These are phyloP conservation scores for Phasianus colchicus DNA, from an alignment of 2,113 vertebrate species.

Conservation along the genomic window DNA sequence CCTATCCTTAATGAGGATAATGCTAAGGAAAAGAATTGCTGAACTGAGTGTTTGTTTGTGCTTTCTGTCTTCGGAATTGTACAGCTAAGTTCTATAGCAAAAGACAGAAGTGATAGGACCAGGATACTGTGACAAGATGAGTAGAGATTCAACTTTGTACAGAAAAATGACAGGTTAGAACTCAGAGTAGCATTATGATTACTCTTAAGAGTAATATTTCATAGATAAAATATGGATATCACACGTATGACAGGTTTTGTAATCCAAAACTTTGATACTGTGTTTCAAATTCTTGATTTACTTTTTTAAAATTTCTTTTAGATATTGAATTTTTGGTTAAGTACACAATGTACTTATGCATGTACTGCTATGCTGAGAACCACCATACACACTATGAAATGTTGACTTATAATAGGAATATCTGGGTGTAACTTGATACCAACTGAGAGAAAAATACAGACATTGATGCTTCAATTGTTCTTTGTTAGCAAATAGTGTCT, in stretches of 20 bases:
- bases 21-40: not conserved
- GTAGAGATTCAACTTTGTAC: not conserved
- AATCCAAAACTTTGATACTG: not conserved
- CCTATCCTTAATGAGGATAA: not conserved
- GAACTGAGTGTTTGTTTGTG: not conserved
- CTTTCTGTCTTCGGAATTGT: not conserved
- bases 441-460: not conserved
- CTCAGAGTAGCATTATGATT: not conserved
- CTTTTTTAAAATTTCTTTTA: not conserved
- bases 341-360: not conserved
- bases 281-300: not conserved
- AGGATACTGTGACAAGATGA: not conserved
- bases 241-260: not conserved
- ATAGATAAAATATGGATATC: constrained; percentile 6
- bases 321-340: not conserved
- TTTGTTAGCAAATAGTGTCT: not conserved
- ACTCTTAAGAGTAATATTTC: not conserved
- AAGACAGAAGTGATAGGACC: not conserved
- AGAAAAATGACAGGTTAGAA: not conserved
- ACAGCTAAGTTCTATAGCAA: not conserved
- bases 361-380: not conserved
- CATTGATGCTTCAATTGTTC: not conserved
- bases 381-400: not conserved
- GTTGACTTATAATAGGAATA: not conserved
- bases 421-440: not conserved